These are phyloP conservation scores for Barbus barbus DNA, from an alignment of 2,113 vertebrate genomes.

Conservation along the genomic window DNA sequence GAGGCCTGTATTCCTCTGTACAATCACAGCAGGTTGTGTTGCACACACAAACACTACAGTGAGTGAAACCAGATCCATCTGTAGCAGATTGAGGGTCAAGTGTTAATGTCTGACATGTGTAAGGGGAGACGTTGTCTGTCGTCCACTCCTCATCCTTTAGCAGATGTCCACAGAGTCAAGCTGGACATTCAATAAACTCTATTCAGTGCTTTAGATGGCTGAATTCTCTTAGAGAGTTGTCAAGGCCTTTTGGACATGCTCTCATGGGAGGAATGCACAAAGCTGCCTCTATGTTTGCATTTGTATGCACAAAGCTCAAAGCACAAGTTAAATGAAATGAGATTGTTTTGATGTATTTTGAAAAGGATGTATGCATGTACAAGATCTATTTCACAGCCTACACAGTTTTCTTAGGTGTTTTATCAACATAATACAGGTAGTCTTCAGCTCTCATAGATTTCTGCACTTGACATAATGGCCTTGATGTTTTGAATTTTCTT, in stretches of 20 bases:
- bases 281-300: conserved; percentile 32
- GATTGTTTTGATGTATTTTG: background rate
- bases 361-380: background rate
- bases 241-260: conserved; percentile 38
- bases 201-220: conserved; percentile 38
- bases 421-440: background rate
- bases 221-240: conserved; percentile 46
- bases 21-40: background rate
- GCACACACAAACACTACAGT: background rate
- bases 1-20: conserved; percentile 1
- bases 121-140: conserved; percentile 40
- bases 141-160: conserved; percentile 44
- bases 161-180: conserved; percentile 39
- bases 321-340: background rate
- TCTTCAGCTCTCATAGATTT: background rate
- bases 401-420: background rate
- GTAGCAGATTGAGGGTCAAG: conserved; percentile 42
- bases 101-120: conserved; percentile 46
- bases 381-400: background rate
- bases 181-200: conserved; percentile 32
- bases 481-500: conserved; percentile 22
- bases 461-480: background rate
- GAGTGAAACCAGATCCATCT: conserved; percentile 7
- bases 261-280: conserved; percentile 35
- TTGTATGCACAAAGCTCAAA: conserved; percentile 16